These are phyloP conservation scores for Patella caerulea DNA, from an alignment of 2,888 invertebrate species.

Conservation along the genomic window DNA sequence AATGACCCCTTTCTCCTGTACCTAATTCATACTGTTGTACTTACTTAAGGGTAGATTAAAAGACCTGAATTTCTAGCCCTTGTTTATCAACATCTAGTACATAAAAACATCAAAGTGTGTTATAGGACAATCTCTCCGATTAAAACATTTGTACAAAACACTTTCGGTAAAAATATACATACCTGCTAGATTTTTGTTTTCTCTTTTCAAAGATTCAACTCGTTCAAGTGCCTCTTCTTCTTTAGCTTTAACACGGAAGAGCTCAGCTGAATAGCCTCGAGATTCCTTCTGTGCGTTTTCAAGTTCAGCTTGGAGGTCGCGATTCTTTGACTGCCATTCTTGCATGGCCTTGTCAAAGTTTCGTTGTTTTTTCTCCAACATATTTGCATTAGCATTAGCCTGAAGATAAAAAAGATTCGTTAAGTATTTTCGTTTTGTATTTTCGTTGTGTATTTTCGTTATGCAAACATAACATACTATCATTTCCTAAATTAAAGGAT, in stretches of 20 bases:
- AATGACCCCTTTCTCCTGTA: too few species aligned
- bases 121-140: too few species aligned
- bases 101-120: too few species aligned
- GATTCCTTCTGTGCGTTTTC: constrained; percentile 99
- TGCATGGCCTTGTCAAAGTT: constrained; percentile 99
- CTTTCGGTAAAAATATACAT: not conserved
- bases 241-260: constrained; percentile 96
- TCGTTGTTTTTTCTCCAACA: constrained; percentile 99
- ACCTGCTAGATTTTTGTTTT: constrained; percentile 88
- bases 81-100: too few species aligned
- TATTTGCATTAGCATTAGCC: constrained; percentile 75
- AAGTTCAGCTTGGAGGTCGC: constrained; percentile 86
- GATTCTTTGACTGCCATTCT: constrained; percentile 99
- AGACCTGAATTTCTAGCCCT: too few species aligned
- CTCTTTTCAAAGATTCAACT: constrained; percentile 95
- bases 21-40: too few species aligned
- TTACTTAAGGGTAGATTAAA: too few species aligned
- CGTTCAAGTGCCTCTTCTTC: constrained; percentile 98
- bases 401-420: not conserved
- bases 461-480: not conserved
- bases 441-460: not conserved
- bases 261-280: constrained; percentile 98
- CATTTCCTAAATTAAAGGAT: too few species aligned
- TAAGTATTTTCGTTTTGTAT: not conserved
- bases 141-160: too few species aligned